Base-by-base conservation (phyloP, 2,888 invertebrate species). In the Caenorhabditis zanzibari region DNA sequence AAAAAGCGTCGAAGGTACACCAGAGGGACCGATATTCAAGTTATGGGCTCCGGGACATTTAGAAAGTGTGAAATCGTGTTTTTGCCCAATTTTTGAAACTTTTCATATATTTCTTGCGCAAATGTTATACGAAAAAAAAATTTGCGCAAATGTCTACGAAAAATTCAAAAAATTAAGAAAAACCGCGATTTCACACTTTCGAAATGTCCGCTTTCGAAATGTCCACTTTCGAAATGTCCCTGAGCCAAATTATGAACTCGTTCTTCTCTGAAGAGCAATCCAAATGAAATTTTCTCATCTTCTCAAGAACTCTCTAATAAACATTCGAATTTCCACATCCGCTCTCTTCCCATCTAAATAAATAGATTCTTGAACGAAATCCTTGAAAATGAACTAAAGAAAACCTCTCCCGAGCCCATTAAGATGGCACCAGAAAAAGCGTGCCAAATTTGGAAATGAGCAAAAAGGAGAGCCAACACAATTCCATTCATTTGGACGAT, bases 401-500 rank as follows among this genome's bases (percentile, higher is more conserved):
- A 22, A 28, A 41, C 28, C 19, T 66, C 54, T 24, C 54, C 22
- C 5, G n/a, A 47, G n/a, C 2, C 24, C 54, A 54, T 54, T 54
- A 54, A 54, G 54, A 54, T 54, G 54, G 54, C 19, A 54, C 12
- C 22, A 54, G 26, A 54, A 54, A 54, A 54, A 54, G 54, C 9
- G 54, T 26, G 54, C 26, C 54, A 26, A 54, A 54, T 54, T 54
- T 14, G 54, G 54, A 24, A 54, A 54, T 26, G 54, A 24, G 10
- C 22, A 22, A 14, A n/a, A 24, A 26, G n/a, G 35, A 38, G 16
- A 19, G 59, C 59, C n/a, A 59, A 59, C 19, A 32, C 28, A 32
- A 58, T 61, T 47, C 38, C 72, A 75, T 47, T 75, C 76, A 72
- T 77, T 77, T 77, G 32, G 63, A 19, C 24, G 63, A 77, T 76